phyloP scores from a whole-genome alignment of 1,140 invertebrate species.

The Bombus terrestris region DNA sequence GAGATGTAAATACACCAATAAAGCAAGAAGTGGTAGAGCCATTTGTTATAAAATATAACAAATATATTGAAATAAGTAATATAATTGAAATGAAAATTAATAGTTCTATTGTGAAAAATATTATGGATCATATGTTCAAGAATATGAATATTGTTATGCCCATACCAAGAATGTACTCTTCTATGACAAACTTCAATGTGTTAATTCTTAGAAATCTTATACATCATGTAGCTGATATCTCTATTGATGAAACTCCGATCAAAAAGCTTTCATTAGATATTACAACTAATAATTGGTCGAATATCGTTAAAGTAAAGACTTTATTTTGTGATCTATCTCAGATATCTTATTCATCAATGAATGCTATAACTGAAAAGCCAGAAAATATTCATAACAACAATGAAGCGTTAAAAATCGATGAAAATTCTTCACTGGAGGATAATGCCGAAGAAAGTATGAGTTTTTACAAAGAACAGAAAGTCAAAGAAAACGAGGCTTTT shows the following conservation, averaged over 20 bases:
- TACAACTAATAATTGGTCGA: slow-evolving; percentile 17
- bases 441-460: slow-evolving; percentile 18
- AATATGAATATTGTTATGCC: background rate
- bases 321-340: slow-evolving; percentile 50
- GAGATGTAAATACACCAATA: slow-evolving; percentile 16
- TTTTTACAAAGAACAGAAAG: slow-evolving; percentile 43
- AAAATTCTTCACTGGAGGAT: slow-evolving; percentile 50
- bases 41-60: background rate
- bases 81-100: background rate
- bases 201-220: slow-evolving; percentile 65
- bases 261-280: slow-evolving; percentile 33
- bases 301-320: slow-evolving; percentile 23
- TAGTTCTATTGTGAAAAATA: slow-evolving; percentile 1
- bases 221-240: slow-evolving; percentile 65
- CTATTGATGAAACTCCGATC: slow-evolving; percentile 33
- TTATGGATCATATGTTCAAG: background rate
- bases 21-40: background rate
- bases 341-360: slow-evolving; percentile 46
- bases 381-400: slow-evolving; percentile 61
- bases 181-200: slow-evolving; percentile 24
- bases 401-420: slow-evolving; percentile 64
- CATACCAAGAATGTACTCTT: slow-evolving; percentile 18
- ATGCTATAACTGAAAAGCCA: slow-evolving; percentile 60
- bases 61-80: slow-evolving; percentile 8
- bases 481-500: slow-evolving; percentile 69